Base-by-base conservation (phyloP, 2,113 vertebrate species). In the Apeltes quadracus region DNA sequence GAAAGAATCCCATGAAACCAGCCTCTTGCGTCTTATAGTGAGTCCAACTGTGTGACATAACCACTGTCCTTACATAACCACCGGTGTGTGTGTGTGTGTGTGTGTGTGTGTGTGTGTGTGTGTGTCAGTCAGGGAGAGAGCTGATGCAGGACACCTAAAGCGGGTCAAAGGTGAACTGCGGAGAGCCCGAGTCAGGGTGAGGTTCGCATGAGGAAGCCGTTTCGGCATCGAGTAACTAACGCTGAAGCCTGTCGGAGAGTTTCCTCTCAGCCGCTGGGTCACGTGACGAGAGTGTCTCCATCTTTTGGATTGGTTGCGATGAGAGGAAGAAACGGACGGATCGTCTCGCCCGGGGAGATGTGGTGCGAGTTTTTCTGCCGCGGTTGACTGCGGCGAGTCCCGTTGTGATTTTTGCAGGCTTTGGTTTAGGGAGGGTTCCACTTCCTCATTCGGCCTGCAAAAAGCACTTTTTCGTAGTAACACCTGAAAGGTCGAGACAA, bases 31-130 rank as follows among this genome's bases (percentile, higher is more conserved):
- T 43, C 51, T 34, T 71, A 10, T 44, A 46, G 57, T 65, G 51
- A 62, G 71, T 66, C 41, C 53, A 29, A 76, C 48, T 65, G 46
- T 69, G 57, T 83, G 76, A 84, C 82, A 83, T 84, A 76, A 88
- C 71, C 55, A 25, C 41, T 53, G 56, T 69, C 51, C 59, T 84
- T 82, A 64, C 41, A 64, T 77, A 79, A 84, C 69, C 56, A 57
- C 44, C 7, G 0, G n/a, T 38, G 57, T 72, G 48, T 65, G 18
- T 61, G 22, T 70, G 48, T 34, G 74, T 56, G 58, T 29, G 43
- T 39, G 54, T 62, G 25, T 71, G 61, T 66, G 46, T 36, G 51
- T 48, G 59, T 44, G 69, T 70, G n/a, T 38, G 54, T 62, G 25
- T 70, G 61, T 66, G 46, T 36, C 36, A 59, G 23, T 46, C 13